These are phyloP conservation scores for Xestia sexstrigata DNA, from an alignment of 2,888 invertebrate genomes.

Conservation along the genomic window DNA sequence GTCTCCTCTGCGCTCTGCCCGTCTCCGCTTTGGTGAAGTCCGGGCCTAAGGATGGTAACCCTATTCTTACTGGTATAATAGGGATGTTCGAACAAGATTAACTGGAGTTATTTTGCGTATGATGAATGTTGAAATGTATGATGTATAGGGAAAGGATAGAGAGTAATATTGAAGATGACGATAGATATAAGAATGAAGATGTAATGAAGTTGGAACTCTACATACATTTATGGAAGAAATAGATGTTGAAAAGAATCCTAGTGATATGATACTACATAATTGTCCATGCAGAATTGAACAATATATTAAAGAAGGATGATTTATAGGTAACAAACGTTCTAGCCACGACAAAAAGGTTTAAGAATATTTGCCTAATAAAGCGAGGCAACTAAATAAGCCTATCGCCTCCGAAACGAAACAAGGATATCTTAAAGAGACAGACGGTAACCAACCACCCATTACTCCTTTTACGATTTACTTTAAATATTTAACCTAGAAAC, in stretches of 20 bases:
- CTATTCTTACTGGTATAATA: slow-evolving; percentile 65
- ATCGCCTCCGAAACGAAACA: not conserved
- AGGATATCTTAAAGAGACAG: slow-evolving; percentile 29
- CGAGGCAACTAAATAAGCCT: not conserved
- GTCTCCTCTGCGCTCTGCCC: too few relatives aligned
- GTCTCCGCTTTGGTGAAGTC: not conserved
- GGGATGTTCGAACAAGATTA: slow-evolving; percentile 54
- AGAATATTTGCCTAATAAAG: not conserved
- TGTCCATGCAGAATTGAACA: not conserved
- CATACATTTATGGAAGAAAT: not conserved
- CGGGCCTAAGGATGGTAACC: not conserved
- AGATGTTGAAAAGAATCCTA: not conserved
- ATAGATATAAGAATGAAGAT: not conserved
- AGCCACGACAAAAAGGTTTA: not conserved
- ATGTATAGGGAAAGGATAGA: not conserved
- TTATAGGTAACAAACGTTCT: not conserved
- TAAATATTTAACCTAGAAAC: slow-evolving; percentile 20
- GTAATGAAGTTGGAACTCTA: not conserved
- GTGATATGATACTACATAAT: not conserved
- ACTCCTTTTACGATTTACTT: slow-evolving; percentile 12
- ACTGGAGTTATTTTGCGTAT: slow-evolving; percentile 32
- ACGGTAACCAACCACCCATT: not conserved
- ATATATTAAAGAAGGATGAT: not conserved
- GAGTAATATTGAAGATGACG: not conserved
- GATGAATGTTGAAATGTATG: slow-evolving; percentile 37